Evolutionary conservation across 92 coral and sea anemone genomes (phyloP).

Genomic region (Actinostola sp.): DNA sequence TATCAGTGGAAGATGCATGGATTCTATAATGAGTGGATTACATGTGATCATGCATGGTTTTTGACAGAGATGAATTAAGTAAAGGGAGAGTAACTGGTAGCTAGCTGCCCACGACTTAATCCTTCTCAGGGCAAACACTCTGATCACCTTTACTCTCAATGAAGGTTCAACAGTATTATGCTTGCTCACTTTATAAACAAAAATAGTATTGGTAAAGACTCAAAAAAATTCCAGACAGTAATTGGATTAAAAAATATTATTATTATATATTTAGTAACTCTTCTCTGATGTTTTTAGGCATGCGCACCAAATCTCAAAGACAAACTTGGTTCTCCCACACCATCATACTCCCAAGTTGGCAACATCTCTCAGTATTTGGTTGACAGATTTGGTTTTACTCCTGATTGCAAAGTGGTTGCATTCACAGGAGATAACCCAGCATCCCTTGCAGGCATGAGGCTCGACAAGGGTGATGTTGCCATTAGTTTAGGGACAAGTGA

Average conservation of each 20-base stretch:
- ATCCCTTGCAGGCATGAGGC: slow-evolving; percentile 94
- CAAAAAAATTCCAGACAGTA: too few relatives aligned
- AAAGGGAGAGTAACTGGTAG: too few relatives aligned
- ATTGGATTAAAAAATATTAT: neutral
- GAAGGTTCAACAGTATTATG: too few relatives aligned
- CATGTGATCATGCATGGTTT: too few relatives aligned
- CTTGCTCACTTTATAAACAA: too few relatives aligned
- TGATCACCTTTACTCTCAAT: too few relatives aligned
- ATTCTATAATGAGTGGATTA: too few relatives aligned
- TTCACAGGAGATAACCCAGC: slow-evolving; percentile 99
- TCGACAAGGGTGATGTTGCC: slow-evolving; percentile 84
- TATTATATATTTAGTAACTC: neutral
- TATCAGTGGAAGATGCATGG: too few relatives aligned
- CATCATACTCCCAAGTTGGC: slow-evolving; percentile 75
- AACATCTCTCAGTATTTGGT: slow-evolving; percentile 81
- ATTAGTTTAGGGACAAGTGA: slow-evolving; percentile 96
- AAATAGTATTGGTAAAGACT: too few relatives aligned
- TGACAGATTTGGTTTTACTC: slow-evolving; percentile 71
- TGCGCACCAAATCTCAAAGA: slow-evolving; percentile 85
- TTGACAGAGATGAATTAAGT: too few relatives aligned
- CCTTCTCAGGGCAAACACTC: too few relatives aligned
- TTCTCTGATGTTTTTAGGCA: slow-evolving; percentile 51
- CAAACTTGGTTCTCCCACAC: slow-evolving; percentile 79
- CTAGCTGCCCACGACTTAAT: too few relatives aligned
- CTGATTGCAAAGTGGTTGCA: slow-evolving; percentile 89